A percentile compares a stretch with the other conserved stretches of the same genome.
Conservation (phyloP, 2,797 vertebrate genomes). For the Uromys caudimaculatus region DNA sequence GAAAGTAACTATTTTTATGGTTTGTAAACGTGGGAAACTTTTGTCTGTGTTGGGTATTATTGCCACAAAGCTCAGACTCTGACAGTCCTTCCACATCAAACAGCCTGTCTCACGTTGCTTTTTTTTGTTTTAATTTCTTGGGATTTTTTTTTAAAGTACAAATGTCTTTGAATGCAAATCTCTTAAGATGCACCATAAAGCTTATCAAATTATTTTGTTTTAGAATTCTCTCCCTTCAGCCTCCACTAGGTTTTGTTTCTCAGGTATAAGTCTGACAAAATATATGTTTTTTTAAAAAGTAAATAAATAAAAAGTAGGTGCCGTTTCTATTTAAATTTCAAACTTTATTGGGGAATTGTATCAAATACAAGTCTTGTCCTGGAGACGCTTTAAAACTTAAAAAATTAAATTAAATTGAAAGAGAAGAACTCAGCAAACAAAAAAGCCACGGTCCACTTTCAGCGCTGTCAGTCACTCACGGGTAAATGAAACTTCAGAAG, state of each 20-base stretch:
- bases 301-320: background rate
- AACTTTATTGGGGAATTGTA: background rate
- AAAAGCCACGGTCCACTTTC: background rate
- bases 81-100: constrained; percentile 11
- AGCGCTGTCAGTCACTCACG: constrained; percentile 64
- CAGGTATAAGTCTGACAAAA: background rate
- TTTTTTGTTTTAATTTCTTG: constrained; percentile 1
- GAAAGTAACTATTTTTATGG: constrained; percentile 73
- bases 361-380: background rate
- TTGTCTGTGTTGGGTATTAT: constrained; percentile 27
- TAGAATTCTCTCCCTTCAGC: background rate
- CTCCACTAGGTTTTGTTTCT: constrained; percentile 21
- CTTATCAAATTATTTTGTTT: constrained; percentile 31
- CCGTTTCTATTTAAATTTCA: constrained; percentile 15
- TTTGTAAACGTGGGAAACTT: constrained; percentile 57
- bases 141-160: constrained; percentile 1
- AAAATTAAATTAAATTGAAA: constrained; percentile 4
- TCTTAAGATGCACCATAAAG: background rate
- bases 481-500: constrained; percentile 81
- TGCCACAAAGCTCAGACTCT: constrained; percentile 59
- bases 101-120: constrained; percentile 42
- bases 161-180: background rate
- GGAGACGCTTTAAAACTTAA: constrained; percentile 10
- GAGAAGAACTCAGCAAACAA: constrained; percentile 19
- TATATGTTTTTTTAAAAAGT: background rate